Percentiles rank a stretch among this genome's conserved stretches.
Conservation (phyloP, 2,888 invertebrate species). For the Rhamnusium bicolor region DNA sequence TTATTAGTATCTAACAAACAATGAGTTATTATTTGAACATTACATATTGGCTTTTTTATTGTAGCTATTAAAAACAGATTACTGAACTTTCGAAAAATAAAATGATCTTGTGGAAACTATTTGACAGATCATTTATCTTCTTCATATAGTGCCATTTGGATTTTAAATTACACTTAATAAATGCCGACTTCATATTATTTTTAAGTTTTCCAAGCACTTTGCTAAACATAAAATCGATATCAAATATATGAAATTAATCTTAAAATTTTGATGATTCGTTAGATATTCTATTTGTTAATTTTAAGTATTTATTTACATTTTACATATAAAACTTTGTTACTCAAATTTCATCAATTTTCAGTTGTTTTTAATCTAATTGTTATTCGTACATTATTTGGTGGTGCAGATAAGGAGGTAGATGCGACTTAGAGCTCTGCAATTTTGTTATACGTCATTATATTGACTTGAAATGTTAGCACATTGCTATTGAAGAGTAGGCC, state of each 20-base stretch:
- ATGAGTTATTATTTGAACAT: not conserved
- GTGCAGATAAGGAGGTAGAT: too few species aligned
- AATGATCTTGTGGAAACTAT: not conserved
- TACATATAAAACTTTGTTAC: too few species aligned
- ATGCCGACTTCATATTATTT: not conserved
- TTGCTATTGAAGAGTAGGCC: too few species aligned
- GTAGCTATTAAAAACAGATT: not conserved
- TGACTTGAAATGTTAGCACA: too few species aligned
- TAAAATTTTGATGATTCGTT: not conserved
- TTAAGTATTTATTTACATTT: too few species aligned
- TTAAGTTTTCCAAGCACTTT: not conserved
- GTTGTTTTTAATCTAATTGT: too few species aligned
- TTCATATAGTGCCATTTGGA: slow-evolving; percentile 4
- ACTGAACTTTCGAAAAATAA: not conserved
- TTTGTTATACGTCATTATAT: too few species aligned
- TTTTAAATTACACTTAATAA: slow-evolving; percentile 9
- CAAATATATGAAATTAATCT: not conserved
- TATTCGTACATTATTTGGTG: too few species aligned
- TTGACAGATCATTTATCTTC: slow-evolving; percentile 2
- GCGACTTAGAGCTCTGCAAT: too few species aligned
- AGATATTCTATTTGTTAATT: too few species aligned
- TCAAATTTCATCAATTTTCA: too few species aligned
- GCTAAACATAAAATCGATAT: not conserved
- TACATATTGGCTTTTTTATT: not conserved
- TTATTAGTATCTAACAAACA: not conserved